Evolutionary conservation across 2,888 invertebrate species (phyloP).

Genomic region (Parasteatoda lunata): DNA sequence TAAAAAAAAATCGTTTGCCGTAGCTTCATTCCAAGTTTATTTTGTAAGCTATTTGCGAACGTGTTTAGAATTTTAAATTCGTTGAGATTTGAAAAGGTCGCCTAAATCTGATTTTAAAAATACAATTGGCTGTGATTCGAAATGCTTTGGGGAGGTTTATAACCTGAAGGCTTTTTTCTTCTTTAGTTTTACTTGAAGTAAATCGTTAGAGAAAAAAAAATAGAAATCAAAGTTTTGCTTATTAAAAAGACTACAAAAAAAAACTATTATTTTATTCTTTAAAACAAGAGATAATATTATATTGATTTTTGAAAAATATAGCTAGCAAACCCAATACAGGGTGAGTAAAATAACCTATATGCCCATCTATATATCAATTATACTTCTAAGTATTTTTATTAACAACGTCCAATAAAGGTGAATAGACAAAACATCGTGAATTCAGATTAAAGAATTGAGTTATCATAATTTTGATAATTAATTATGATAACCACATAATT

Average conservation of each 20-base stretch:
- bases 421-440: too few relatives aligned
- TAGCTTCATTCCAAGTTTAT: constrained; percentile 19
- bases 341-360: too few relatives aligned
- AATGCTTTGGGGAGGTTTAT: background rate
- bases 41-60: constrained; percentile 16
- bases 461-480: too few relatives aligned
- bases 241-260: background rate
- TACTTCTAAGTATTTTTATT: too few relatives aligned
- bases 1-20: constrained; percentile 14
- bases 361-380: too few relatives aligned
- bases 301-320: too few relatives aligned
- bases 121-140: background rate
- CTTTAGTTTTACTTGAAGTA: background rate
- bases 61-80: constrained; percentile 30
- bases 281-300: too few relatives aligned
- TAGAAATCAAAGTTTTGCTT: background rate
- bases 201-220: too few relatives aligned
- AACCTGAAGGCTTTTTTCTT: background rate
- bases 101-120: background rate
- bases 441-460: too few relatives aligned
- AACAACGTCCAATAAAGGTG: too few relatives aligned
- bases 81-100: background rate
- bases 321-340: too few relatives aligned
- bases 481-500: too few relatives aligned
- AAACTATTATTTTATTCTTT: background rate